Conservation (phyloP, 2,888 invertebrate species). For the Lepidochitona cinerea region DNA sequence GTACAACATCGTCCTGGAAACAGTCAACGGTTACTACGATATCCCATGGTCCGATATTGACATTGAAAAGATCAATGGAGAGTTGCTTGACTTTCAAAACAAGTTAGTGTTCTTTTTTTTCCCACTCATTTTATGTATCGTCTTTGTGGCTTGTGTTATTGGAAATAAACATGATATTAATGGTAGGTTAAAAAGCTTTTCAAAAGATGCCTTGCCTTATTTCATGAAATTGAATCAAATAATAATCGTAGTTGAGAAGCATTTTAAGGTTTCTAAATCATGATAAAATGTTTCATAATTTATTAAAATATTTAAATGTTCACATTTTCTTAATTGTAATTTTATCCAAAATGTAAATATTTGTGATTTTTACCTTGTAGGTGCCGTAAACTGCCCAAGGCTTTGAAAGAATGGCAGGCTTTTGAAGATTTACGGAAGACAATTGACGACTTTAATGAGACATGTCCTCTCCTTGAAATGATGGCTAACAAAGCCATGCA, state of each 20-base stretch:
- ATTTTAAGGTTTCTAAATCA: too few species aligned
- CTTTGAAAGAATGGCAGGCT: conserved; percentile 93
- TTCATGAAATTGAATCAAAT: too few species aligned
- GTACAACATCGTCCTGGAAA: conserved; percentile 96
- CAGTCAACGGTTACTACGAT: conserved; percentile 96
- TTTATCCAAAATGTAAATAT: too few species aligned
- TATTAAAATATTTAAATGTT: too few species aligned
- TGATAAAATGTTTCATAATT: too few species aligned
- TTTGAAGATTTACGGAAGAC: conserved; percentile 96
- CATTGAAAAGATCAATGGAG: conserved; percentile 97
- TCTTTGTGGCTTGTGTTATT: too few species aligned
- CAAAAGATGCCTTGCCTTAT: too few species aligned
- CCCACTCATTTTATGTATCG: too few species aligned
- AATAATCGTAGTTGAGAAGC: too few species aligned
- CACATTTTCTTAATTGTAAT: too few species aligned
- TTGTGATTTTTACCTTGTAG: conserved; percentile 72
- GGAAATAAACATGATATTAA: too few species aligned
- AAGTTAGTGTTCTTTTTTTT: conserved; percentile 76
- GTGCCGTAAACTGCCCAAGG: conserved; percentile 94
- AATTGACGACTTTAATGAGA: conserved; percentile 97
- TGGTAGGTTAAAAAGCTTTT: too few species aligned
- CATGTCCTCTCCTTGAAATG: conserved; percentile 93
- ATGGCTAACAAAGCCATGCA: conserved; percentile 99
- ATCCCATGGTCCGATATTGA: conserved; percentile 97
- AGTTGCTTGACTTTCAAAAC: conserved; percentile 97